These are phyloP conservation scores for Gisinianus flammeolus DNA, from an alignment of 2,888 invertebrate genomes.

Conservation along the genomic window DNA sequence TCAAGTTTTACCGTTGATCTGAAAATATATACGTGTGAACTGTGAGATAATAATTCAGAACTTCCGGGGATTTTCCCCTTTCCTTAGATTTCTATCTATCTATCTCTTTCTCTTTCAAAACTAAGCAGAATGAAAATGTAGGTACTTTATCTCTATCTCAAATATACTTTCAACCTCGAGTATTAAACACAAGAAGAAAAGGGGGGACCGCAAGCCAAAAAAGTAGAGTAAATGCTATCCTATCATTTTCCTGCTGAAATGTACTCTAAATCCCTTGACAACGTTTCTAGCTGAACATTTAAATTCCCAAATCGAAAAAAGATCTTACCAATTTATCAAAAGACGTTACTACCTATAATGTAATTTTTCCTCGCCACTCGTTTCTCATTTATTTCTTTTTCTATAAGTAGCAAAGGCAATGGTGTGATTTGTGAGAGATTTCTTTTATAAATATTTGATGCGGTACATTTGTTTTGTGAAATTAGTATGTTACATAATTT, in stretches of 20 bases:
- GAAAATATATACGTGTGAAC: neutral
- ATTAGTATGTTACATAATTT: too few species aligned
- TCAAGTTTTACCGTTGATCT: conserved; percentile 1
- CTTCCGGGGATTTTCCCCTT: conserved; percentile 10
- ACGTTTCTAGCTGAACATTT: neutral
- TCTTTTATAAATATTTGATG: too few species aligned
- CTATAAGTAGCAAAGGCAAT: too few species aligned
- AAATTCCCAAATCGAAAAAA: conserved; percentile 33
- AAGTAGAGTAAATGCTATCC: neutral
- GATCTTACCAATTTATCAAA: conserved; percentile 36
- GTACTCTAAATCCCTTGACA: conserved; percentile 10
- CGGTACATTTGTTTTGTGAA: neutral
- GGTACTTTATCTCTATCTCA: conserved; percentile 18
- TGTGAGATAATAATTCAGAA: conserved; percentile 18
- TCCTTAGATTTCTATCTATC: conserved; percentile 8
- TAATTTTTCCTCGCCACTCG: neutral
- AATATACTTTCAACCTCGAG: neutral
- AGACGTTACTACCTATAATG: neutral
- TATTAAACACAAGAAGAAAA: conserved; percentile 10
- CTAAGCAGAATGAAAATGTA: neutral
- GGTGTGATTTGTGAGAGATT: too few species aligned
- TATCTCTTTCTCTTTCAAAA: neutral
- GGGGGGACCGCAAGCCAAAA: neutral
- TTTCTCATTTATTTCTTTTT: neutral
- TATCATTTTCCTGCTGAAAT: neutral